Percentiles rank a stretch among this genome's conserved stretches.
These are phyloP conservation scores for Sialia sialis DNA, from an alignment of 2,113 vertebrate genomes.

Conservation along the genomic window DNA sequence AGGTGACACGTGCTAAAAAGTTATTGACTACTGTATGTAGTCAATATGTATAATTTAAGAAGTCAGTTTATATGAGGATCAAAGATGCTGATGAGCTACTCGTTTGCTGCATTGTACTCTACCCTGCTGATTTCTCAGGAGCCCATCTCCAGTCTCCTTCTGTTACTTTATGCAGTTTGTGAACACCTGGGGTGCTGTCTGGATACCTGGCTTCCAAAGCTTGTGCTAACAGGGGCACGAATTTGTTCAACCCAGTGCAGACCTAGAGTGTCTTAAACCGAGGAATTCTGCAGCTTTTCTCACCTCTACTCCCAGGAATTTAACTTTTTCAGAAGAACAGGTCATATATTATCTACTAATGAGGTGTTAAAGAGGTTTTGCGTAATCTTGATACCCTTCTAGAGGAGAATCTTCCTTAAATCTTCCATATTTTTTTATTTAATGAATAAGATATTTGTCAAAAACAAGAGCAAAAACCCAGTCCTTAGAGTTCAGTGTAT, in stretches of 20 bases:
- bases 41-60: not conserved
- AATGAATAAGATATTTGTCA: not conserved
- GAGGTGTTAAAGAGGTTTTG: not conserved
- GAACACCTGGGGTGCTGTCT: not conserved
- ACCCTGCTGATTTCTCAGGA: not conserved
- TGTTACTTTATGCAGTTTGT: not conserved
- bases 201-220: not conserved
- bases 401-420: not conserved
- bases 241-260: not conserved
- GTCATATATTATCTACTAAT: not conserved
- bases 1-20: not conserved
- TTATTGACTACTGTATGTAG: rapidly evolving
- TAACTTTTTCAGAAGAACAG: not conserved
- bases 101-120: not conserved
- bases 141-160: not conserved
- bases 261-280: not conserved
- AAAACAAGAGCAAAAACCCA: not conserved
- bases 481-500: not conserved
- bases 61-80: not conserved
- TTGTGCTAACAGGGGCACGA: rapidly evolving
- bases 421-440: not conserved
- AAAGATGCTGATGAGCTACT: not conserved
- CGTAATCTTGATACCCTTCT: not conserved
- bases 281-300: not conserved
- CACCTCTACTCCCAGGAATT: not conserved